Conservation (phyloP, 2,113 vertebrate genomes). For the Phalacrocorax pelagicus region DNA sequence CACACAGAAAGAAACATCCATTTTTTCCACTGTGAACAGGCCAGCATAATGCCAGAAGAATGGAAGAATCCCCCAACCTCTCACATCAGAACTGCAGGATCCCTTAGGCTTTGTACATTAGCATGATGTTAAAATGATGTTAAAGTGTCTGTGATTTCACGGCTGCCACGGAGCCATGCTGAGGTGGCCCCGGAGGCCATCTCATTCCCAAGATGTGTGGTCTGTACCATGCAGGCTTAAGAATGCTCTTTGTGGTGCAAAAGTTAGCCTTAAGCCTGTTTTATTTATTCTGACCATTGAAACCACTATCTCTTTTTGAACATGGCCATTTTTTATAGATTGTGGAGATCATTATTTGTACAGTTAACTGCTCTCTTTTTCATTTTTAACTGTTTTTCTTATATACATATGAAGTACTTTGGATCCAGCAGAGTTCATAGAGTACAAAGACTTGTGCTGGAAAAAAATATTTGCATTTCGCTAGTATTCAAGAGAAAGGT, state of each 20-base stretch:
- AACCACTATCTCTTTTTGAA: constrained; percentile 26
- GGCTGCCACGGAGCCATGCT: neutral
- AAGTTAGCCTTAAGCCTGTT: neutral
- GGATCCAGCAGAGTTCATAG: constrained; percentile 48
- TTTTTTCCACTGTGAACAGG: neutral
- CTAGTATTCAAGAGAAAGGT: constrained; percentile 43
- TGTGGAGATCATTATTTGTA: constrained; percentile 26
- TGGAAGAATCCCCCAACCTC: neutral
- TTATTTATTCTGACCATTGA: constrained; percentile 14
- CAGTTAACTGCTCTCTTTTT: neutral
- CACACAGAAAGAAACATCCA: neutral
- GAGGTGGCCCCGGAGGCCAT: neutral
- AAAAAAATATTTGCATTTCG: constrained; percentile 51
- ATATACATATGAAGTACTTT: constrained; percentile 42
- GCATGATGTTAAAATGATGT: neutral
- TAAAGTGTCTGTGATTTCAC: neutral
- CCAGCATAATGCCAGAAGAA: neutral
- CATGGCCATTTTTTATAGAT: neutral
- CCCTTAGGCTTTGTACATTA: neutral
- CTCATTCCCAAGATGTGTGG: neutral
- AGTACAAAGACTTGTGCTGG: constrained; percentile 52
- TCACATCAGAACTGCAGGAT: neutral
- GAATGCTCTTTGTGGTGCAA: constrained; percentile 6
- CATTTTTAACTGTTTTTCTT: constrained; percentile 13
- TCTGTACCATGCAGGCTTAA: constrained; percentile 5